Conservation (phyloP, 2,888 invertebrate genomes). For the Tetranychus piercei region DNA sequence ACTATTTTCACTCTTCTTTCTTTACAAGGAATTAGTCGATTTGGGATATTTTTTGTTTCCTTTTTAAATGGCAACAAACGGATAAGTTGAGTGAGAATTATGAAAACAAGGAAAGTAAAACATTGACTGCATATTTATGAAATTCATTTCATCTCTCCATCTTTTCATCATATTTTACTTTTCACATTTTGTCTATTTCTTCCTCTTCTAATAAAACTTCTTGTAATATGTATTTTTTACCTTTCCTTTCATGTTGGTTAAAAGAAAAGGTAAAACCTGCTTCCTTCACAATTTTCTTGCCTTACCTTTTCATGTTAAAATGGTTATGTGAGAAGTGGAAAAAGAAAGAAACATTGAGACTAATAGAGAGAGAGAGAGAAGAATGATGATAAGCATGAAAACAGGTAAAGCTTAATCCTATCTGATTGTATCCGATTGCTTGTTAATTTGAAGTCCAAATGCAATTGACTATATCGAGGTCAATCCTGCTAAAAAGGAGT, state of each 20-base stretch:
- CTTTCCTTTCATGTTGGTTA: not conserved
- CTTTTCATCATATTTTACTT: not conserved
- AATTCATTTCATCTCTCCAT: not conserved
- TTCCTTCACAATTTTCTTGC: not conserved
- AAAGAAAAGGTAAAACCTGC: not conserved
- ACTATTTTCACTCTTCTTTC: no score
- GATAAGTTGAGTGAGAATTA: no score
- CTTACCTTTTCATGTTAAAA: not conserved
- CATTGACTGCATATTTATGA: no score
- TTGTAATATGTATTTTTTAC: not conserved
- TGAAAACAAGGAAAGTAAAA: no score
- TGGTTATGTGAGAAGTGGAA: not conserved
- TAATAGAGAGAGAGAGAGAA: not conserved
- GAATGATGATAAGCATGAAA: not conserved
- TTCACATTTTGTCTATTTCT: not conserved
- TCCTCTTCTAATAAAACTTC: not conserved
- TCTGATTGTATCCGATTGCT: not conserved
- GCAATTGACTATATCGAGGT: not conserved
- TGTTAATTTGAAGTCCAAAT: not conserved
- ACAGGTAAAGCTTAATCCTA: not conserved
- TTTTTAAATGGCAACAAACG: no score
- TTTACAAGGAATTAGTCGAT: no score
- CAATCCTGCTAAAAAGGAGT: not conserved
- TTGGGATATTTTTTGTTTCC: no score
- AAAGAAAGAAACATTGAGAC: not conserved